phyloP scores from a whole-genome alignment of 2,797 vertebrate genomes.

The Poecilia gillii region DNA sequence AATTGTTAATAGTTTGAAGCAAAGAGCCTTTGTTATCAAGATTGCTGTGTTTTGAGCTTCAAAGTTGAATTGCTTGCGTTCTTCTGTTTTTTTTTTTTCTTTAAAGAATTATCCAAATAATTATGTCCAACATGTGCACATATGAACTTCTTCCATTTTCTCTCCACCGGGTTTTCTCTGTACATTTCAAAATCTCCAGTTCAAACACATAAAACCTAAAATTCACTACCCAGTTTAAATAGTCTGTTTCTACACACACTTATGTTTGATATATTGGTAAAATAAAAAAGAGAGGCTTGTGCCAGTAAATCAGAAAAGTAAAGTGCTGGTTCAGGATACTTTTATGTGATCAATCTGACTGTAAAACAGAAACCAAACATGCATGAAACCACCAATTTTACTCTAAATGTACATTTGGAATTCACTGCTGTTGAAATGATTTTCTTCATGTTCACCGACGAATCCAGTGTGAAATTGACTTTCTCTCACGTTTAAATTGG shows the following conservation, averaged over 20 bases:
- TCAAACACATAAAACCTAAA: slow-evolving; percentile 15
- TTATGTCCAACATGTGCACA: slow-evolving; percentile 54
- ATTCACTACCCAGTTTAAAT: slow-evolving; percentile 39
- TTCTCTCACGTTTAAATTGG: neutral
- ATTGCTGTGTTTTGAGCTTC: slow-evolving; percentile 70
- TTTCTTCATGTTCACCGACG: neutral
- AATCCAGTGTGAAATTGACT: neutral
- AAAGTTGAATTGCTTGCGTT: slow-evolving; percentile 55
- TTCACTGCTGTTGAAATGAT: neutral
- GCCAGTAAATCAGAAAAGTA: slow-evolving; percentile 29
- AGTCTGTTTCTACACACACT: slow-evolving; percentile 14
- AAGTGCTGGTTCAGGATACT: slow-evolving; percentile 12
- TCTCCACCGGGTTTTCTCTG: slow-evolving; percentile 8
- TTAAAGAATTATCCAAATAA: slow-evolving; percentile 58
- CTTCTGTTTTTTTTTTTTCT: slow-evolving; percentile 5
- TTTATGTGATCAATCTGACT: slow-evolving; percentile 24
- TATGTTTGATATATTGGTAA: slow-evolving; percentile 32
- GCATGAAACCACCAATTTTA: neutral
- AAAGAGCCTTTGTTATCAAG: slow-evolving; percentile 70
- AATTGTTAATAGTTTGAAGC: slow-evolving; percentile 74
- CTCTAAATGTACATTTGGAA: neutral
- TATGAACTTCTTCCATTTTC: slow-evolving; percentile 5
- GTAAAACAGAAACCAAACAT: neutral
- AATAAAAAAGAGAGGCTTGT: slow-evolving; percentile 11
- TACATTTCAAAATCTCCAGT: slow-evolving; percentile 6